Evolutionary conservation across 37 sponge, comb jelly and placozoan genomes (phyloP), one percentile per base, ranked within the genome.

Genomic region (Mnemiopsis leidyi): DNA sequence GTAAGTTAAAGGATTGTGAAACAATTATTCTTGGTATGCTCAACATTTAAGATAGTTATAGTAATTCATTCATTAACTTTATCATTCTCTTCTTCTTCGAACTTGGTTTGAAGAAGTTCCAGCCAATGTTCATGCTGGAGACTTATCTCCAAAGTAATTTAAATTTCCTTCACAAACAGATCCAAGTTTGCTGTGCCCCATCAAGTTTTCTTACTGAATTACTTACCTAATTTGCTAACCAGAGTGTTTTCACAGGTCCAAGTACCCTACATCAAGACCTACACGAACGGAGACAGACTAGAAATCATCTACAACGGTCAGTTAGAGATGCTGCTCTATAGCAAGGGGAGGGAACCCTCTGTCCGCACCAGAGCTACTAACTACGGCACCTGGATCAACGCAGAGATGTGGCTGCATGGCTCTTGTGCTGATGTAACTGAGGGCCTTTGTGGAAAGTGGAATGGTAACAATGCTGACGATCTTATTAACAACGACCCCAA

Each of bases 401-500:
- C 82, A 5, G 82, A 79, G 36, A 79, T 79, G 82, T 79, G 82
- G 82, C 82, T 79, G 9, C 82, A 79, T 21, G 82, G 82, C 31
- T 79, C 82, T 29, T 79, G 82, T 31, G 82, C 82, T 30, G 82
- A 79, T 29, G 29, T 35, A 3, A 79, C 82, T 35, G 37, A 79
- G 21, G 82, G 82, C 7, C 82, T 79, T 32, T 79, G 82, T 33
- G 82, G 82, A 34, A 79, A 32, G 23, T 79, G 37, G 35, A 31
- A 79, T 35, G 82, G 82, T 33, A 31, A 32, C 21, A 33, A 7
- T 31, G 36, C 9, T 13, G 36, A 79, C 34, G 82, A 79, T 13
- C 29, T 69, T 25, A 69, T 69, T 13, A 5, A 48, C 61, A 48
- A 48, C 61, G 61, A 48, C 61, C 61, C 61, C 61, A 48, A 48